Evolutionary conservation across 2,888 invertebrate genomes (phyloP), one percentile per base, ranked within the genome.

Genomic region (Uropetala carovei): DNA sequence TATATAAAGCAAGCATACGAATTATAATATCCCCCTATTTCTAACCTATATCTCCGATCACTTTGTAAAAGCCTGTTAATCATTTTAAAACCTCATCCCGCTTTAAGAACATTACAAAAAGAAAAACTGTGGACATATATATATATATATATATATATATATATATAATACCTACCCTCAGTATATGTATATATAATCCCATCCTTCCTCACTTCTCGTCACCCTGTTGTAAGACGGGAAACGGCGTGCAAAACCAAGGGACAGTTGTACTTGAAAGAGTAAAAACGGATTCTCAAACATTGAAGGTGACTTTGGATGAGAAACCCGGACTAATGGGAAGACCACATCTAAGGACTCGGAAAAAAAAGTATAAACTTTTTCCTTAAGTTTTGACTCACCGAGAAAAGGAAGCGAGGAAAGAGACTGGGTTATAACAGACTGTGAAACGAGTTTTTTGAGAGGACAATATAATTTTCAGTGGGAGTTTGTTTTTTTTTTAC

Each of bases 281-380:
- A 89, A 89, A 89, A 60, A 89, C 89, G 89, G 89, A 89, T 89
- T 64, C 89, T 64, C 30, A 64, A 43, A 64, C 60, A 43, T 89
- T 16, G n/a, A 59, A 30, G 30, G 18, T 68, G 27, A 64, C 43
- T 89, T 89, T n/a, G 64, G 30, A 16, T 89, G 64, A 27, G 64
- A 68, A 18, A 89, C 7, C 56, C 60, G 89, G 89, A 27, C 89
- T 43, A 89, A 89, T 89, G 89, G 89, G 64, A 89, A 89, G 89
- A 89, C 89, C 89, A 64, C 89, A 64, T 5, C 64, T 89, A 43
- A 89, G 89, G n/a, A 89, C 89, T 43, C 89, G 89, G 27, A 89
- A 89, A 89, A 89, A 89, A 89, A 89, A 89, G 89, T 89, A 89
- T 64, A 89, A 89, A 43, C 64, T 89, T 43, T 89, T 43, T 43